Evolutionary conservation across 2,113 vertebrate species (phyloP).

Genomic region (Brienomyrus brachyistius): DNA sequence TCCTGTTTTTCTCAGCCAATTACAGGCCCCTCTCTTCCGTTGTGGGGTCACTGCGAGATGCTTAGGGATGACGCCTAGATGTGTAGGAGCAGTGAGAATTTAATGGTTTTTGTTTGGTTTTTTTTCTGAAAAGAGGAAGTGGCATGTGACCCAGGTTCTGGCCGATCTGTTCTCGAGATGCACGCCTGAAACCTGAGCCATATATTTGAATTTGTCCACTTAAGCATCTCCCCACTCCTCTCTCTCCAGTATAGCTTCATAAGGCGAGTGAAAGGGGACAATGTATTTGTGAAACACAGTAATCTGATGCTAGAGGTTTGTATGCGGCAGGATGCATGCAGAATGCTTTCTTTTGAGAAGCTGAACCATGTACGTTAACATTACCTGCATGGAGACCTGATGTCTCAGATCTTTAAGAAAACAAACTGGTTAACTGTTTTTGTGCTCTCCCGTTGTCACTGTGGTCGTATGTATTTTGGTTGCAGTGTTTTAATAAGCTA

Average conservation of each 20-base stretch:
- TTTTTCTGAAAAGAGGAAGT: neutral
- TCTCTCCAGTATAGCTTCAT: constrained; percentile 84
- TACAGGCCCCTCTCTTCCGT: neutral
- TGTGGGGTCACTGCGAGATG: neutral
- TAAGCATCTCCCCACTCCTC: constrained; percentile 58
- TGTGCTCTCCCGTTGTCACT: neutral
- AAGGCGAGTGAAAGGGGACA: constrained; percentile 84
- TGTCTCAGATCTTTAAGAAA: neutral
- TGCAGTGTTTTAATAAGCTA: neutral
- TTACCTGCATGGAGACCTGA: neutral
- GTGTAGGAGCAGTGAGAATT: neutral
- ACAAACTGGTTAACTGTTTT: neutral
- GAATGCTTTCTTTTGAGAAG: neutral
- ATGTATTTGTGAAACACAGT: constrained; percentile 93
- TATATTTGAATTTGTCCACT: neutral
- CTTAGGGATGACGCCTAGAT: neutral
- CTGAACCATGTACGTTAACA: neutral
- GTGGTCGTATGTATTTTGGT: neutral
- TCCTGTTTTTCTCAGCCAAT: neutral
- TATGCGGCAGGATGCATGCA: constrained; percentile 28
- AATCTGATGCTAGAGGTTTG: constrained; percentile 87
- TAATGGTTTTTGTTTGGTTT: neutral
- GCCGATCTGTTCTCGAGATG: neutral
- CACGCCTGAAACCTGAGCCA: neutral
- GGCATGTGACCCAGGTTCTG: neutral